These are phyloP conservation scores for Maniola hyperantus DNA, from an alignment of 2,888 invertebrate species.

Conservation along the genomic window DNA sequence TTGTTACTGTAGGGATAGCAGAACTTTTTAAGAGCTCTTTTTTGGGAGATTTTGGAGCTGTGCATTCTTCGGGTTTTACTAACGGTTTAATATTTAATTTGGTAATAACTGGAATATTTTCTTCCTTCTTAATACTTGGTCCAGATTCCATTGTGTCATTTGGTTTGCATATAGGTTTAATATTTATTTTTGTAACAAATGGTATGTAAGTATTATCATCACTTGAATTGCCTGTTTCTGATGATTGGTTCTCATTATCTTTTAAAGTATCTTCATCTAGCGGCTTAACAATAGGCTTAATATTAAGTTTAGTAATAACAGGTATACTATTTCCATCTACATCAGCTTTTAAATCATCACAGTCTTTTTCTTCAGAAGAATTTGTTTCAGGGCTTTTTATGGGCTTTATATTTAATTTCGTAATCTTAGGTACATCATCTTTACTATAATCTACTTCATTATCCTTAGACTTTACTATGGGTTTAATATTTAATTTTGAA, in stretches of 20 bases:
- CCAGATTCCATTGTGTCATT: slow-evolving; percentile 55
- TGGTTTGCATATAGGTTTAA: slow-evolving; percentile 80
- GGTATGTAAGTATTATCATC: slow-evolving; percentile 77
- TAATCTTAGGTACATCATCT: slow-evolving; percentile 78
- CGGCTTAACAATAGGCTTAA: slow-evolving; percentile 82
- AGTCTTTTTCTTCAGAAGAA: slow-evolving; percentile 73
- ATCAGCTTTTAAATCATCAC: slow-evolving; percentile 69
- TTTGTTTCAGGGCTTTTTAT: slow-evolving; percentile 73
- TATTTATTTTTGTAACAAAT: slow-evolving; percentile 80
- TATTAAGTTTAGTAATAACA: slow-evolving; percentile 78
- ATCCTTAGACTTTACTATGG: slow-evolving; percentile 76
- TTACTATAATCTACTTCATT: slow-evolving; percentile 71
- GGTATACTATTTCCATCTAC: slow-evolving; percentile 72
- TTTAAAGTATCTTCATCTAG: slow-evolving; percentile 62
- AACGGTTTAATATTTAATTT: slow-evolving; percentile 74
- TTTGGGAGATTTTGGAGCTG: slow-evolving; percentile 66
- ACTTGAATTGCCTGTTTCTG: slow-evolving; percentile 75
- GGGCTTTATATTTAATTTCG: slow-evolving; percentile 81
- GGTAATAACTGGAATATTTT: slow-evolving; percentile 66
- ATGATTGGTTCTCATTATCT: slow-evolving; percentile 73
- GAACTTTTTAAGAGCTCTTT: slow-evolving; percentile 56
- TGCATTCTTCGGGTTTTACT: slow-evolving; percentile 64
- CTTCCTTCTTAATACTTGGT: slow-evolving; percentile 53
- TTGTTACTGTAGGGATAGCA: slow-evolving; percentile 66
- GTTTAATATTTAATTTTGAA: slow-evolving; percentile 82